Evolutionary conservation across 2,888 invertebrate species (phyloP).

Genomic region (Thelaira solivaga): DNA sequence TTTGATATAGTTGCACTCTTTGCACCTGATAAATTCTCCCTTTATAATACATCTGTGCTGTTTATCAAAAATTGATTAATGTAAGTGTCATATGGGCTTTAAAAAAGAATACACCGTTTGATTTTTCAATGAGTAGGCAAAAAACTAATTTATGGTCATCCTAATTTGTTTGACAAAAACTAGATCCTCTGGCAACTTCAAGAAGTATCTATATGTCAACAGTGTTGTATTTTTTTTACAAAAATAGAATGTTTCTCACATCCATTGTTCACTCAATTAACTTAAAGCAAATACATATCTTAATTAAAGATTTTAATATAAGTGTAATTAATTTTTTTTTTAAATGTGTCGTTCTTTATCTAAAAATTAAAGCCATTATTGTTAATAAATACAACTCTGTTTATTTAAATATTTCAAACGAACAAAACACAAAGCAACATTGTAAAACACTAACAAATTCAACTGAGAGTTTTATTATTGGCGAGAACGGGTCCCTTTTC

Average conservation of each 20-base stretch:
- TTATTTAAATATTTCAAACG: constrained; percentile 54
- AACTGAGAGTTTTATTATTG: constrained; percentile 48
- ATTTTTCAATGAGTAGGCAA: too few relatives aligned
- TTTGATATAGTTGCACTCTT: too few relatives aligned
- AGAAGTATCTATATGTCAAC: not conserved
- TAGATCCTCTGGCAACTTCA: not conserved
- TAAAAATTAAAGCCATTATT: not conserved
- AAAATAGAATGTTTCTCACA: not conserved
- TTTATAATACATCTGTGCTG: too few relatives aligned
- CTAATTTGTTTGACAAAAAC: too few relatives aligned
- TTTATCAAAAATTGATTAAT: too few relatives aligned
- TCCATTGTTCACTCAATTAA: not conserved
- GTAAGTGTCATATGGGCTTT: too few relatives aligned
- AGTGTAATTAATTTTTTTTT: too few relatives aligned
- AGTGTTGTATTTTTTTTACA: constrained; percentile 26
- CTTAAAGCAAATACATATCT: too few relatives aligned
- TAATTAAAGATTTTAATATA: too few relatives aligned
- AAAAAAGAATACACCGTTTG: too few relatives aligned
- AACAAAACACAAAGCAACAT: constrained; percentile 54
- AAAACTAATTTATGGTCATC: too few relatives aligned
- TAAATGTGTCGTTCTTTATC: not conserved
- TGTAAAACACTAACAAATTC: constrained; percentile 39
- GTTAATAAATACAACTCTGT: constrained; percentile 40
- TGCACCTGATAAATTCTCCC: too few relatives aligned
- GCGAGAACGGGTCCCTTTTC: constrained; percentile 64